A percentile compares a stretch with the other conserved stretches of the same genome.
Evolutionary conservation across 2,888 invertebrate genomes (phyloP).

Genomic region (Mythimna pallens): DNA sequence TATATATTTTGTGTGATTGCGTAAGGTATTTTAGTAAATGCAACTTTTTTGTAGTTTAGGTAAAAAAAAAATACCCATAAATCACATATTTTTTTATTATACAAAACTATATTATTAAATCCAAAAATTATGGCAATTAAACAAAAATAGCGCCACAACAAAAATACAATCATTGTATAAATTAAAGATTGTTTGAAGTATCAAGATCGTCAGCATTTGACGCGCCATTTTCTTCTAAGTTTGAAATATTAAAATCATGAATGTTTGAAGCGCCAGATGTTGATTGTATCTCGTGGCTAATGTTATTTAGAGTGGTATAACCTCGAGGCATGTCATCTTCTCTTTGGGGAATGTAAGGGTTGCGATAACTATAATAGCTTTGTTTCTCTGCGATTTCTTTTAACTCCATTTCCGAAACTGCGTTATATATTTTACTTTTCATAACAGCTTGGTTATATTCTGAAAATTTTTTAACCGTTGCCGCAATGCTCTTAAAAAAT

Average conservation of each 20-base stretch:
- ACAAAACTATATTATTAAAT: conserved; percentile 42
- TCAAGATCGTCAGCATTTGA: conserved; percentile 46
- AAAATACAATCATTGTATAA: conserved; percentile 49
- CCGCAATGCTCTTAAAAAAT: conserved; percentile 52
- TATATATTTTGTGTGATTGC: conserved; percentile 45
- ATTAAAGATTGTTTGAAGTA: conserved; percentile 49
- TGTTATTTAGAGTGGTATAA: conserved; percentile 42
- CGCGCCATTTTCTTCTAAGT: conserved; percentile 40
- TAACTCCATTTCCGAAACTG: conserved; percentile 59
- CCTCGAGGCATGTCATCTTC: conserved; percentile 40
- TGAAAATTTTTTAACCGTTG: conserved; percentile 57
- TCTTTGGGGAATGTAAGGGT: conserved; percentile 50
- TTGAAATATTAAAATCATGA: conserved; percentile 44
- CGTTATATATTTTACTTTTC: conserved; percentile 53
- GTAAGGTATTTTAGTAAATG: conserved; percentile 46
- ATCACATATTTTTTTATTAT: conserved; percentile 49
- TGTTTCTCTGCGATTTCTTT: conserved; percentile 51
- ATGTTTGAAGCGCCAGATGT: conserved; percentile 45
- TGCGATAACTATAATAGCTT: conserved; percentile 46
- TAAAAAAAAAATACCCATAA: conserved; percentile 44
- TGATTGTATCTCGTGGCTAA: conserved; percentile 44
- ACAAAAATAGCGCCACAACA: conserved; percentile 47
- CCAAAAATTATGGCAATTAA: conserved; percentile 46
- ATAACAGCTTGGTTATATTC: conserved; percentile 55
- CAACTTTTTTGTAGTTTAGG: conserved; percentile 46